These are phyloP conservation scores for Onychomys arenicola DNA, from an alignment of 2,797 vertebrate species.

Conservation along the genomic window DNA sequence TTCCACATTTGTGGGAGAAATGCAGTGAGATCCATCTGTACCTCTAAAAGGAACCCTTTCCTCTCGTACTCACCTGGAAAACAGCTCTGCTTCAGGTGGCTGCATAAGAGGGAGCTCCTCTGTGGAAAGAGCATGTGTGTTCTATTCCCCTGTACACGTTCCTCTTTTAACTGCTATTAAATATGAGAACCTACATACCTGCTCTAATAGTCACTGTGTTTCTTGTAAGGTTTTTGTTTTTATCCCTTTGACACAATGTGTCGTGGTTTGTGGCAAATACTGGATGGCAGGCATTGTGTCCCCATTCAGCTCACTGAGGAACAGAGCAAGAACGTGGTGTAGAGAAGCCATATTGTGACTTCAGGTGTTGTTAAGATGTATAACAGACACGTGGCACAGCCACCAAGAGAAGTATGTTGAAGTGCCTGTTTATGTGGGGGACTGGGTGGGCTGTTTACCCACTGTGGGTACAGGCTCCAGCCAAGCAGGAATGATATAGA, in stretches of 20 bases:
- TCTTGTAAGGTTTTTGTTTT: conserved; percentile 49
- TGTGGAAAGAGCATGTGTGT: conserved; percentile 85
- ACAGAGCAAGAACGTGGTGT: not conserved
- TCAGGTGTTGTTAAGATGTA: not conserved
- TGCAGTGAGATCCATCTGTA: conserved; percentile 80
- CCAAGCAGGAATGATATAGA: not conserved
- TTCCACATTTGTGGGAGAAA: conserved; percentile 82
- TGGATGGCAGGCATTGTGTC: not conserved
- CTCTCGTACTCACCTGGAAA: conserved; percentile 80
- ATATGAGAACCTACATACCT: conserved; percentile 75
- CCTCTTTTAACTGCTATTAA: conserved; percentile 87
- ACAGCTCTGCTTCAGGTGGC: conserved; percentile 78
- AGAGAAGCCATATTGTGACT: not conserved
- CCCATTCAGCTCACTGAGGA: not conserved
- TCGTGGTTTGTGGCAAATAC: not conserved
- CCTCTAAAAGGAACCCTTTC: conserved; percentile 83
- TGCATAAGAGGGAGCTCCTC: conserved; percentile 68
- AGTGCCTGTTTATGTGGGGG: not conserved
- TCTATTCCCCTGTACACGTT: conserved; percentile 81
- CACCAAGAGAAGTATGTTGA: not conserved
- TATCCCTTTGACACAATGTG: not conserved
- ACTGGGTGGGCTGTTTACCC: not conserved
- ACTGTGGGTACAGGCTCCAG: not conserved
- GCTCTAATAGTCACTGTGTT: conserved; percentile 40
- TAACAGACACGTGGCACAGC: not conserved